phyloP scores from a whole-genome alignment of 2,113 vertebrate genomes.

The Corythornis madagascariensis region DNA sequence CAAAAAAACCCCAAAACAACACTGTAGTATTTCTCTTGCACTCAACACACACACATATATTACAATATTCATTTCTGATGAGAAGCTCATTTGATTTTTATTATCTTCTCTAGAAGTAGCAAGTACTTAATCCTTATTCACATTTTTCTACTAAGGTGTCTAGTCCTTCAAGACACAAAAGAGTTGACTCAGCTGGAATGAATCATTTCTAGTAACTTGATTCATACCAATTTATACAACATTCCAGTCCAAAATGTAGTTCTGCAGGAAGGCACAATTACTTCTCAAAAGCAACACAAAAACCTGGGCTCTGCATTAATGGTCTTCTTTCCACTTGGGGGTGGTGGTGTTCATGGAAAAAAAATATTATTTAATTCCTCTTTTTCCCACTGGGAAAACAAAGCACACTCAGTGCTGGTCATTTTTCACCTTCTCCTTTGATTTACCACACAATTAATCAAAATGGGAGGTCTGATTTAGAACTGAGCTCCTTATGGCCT shows the following conservation, averaged over 20 bases:
- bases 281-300: not conserved
- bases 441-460: slow-evolving; percentile 18
- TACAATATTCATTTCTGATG: not conserved
- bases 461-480: not conserved
- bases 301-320: not conserved
- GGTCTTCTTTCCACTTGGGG: not conserved
- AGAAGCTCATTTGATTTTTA: not conserved
- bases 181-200: not conserved
- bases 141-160: not conserved
- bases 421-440: slow-evolving; percentile 16
- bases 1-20: not conserved
- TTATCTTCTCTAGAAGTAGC: not conserved
- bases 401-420: not conserved
- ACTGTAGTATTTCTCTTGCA: not conserved
- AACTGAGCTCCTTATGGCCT: not conserved
- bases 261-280: not conserved
- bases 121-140: not conserved
- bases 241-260: not conserved
- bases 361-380: not conserved
- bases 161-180: not conserved
- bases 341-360: not conserved
- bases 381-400: not conserved
- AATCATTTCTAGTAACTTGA: not conserved
- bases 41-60: not conserved
- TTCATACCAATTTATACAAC: not conserved